phyloP scores from a whole-genome alignment of 2,888 invertebrate species.

The Petrophora chlorosata region DNA sequence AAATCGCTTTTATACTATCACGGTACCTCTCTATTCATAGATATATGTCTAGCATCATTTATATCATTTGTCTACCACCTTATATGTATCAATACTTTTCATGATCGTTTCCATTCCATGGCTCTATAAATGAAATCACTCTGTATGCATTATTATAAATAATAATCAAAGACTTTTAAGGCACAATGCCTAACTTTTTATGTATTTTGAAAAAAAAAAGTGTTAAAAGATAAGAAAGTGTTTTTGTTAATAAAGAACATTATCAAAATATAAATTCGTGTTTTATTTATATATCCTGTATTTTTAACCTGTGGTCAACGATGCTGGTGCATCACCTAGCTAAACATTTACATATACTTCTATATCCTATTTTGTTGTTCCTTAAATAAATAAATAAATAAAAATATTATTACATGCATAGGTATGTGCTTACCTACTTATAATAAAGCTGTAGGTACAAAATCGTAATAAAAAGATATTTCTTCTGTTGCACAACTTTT shows the following conservation, averaged over 20 bases:
- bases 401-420: too few species aligned
- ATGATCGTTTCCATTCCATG: constrained; percentile 40
- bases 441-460: too few species aligned
- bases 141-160: constrained; percentile 65
- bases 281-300: too few species aligned
- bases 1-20: too few species aligned
- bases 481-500: too few species aligned
- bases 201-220: constrained; percentile 71
- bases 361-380: too few species aligned
- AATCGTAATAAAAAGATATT: too few species aligned
- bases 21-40: constrained; percentile 8
- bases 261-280: constrained; percentile 52
- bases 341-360: too few species aligned
- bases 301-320: too few species aligned
- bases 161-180: constrained; percentile 79
- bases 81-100: constrained; percentile 8
- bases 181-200: constrained; percentile 79
- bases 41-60: constrained; percentile 5
- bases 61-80: background rate
- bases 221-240: constrained; percentile 73
- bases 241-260: constrained; percentile 71
- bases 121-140: constrained; percentile 78
- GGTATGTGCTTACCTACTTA: too few species aligned
- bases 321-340: too few species aligned
- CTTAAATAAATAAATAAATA: too few species aligned